phyloP scores from a whole-genome alignment of 2,888 invertebrate genomes.

The Lutraria lutraria region DNA sequence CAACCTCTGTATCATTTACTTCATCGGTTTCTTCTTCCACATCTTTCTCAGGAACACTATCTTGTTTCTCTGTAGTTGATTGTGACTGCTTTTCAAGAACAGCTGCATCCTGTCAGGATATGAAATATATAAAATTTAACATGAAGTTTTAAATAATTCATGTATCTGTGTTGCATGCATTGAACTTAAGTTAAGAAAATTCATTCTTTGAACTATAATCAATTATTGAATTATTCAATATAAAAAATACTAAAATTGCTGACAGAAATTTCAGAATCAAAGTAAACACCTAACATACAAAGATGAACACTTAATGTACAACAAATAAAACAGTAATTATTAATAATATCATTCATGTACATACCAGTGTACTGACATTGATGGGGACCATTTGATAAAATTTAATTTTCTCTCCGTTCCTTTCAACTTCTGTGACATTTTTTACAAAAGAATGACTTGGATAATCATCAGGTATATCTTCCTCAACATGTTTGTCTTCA shows the following conservation, averaged over 20 bases:
- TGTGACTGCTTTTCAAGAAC: neutral
- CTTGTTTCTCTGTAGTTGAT: neutral
- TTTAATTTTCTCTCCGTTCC: neutral
- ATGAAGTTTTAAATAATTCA: no score
- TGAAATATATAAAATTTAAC: neutral
- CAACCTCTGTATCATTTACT: slow-evolving; percentile 20
- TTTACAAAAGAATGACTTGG: neutral
- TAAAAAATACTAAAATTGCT: no score
- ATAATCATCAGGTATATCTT: neutral
- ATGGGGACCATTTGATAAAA: neutral
- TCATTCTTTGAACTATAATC: no score
- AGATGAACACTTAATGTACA: no score
- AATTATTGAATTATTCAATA: no score
- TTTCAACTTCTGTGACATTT: slow-evolving; percentile 24
- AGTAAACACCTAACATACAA: no score
- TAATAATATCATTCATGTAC: neutral
- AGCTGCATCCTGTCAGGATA: slow-evolving; percentile 18
- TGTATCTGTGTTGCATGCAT: no score
- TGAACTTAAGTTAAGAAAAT: no score
- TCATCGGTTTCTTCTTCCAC: slow-evolving; percentile 23
- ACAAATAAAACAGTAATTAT: no score
- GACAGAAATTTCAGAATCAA: no score
- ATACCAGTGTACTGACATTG: slow-evolving; percentile 33
- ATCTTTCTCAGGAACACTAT: neutral
- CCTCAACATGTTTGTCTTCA: slow-evolving; percentile 39